Base-by-base conservation (phyloP, 2,888 invertebrate species). In the Ormyrus labotus region DNA sequence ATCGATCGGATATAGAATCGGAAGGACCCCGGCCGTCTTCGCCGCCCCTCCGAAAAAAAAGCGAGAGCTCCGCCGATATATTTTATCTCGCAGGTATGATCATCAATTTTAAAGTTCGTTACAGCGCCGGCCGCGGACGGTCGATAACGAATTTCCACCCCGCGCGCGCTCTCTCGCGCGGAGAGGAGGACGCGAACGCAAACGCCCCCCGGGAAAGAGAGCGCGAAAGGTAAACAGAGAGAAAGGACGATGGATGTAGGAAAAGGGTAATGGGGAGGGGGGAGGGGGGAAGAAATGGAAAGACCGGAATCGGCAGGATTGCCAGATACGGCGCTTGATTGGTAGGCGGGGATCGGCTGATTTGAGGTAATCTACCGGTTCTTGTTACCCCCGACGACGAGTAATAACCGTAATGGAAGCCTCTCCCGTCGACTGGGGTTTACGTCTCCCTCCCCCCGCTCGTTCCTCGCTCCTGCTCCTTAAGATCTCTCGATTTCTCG, bases 371-470 rank as follows among this genome's bases (percentile, higher is more conserved):
- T 88, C 88, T 88, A 88, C 86, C 86, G 86, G 86, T 89, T 88
- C 88, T 88, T 89, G 88, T 88, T 88, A 89, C 89, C 86, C 85
- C 84, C 64, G 86, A 88, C 85, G 87, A 87, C 87, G 88, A 87
- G 88, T 89, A 89, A 89, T 89, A 89, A 89, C 88, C 87, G 86
- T 88, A 88, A 89, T 89, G 89, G 87, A 88, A 86, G 84, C 85
- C 86, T 84, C 84, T 83, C 84, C 84, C 86, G 10, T 87, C 85
- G 85, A 83, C 83, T 47, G 55, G 64, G 67, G 58, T 48, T 70
- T 70, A 53, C 10, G 67, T 67, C 84, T 84, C 82, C 2, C 84
- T 0, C 84, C 84, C 82, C 78, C 70, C 63, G 61, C 70, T 83
- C 83, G 81, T 81, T 85, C 84, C 82, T 82, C 82, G 82, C 79